Base-by-base conservation (phyloP, 2,888 invertebrate species). In the Tenodera sinensis region DNA sequence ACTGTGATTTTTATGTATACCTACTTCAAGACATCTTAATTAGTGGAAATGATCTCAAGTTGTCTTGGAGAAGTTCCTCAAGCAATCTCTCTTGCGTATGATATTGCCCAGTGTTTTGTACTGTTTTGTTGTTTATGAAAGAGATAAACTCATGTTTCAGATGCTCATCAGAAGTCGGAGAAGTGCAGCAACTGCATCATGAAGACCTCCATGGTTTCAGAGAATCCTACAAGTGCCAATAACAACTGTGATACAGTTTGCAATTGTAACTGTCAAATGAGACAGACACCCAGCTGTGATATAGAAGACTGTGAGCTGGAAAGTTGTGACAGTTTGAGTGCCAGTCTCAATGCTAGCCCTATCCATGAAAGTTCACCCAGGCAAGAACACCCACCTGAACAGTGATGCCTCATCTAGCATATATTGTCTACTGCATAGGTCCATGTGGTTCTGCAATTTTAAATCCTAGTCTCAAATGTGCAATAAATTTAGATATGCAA, bases 281-380 rank as follows among this genome's bases (percentile, higher is more conserved):
- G 28, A n/a, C 85, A 47, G 25, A 85, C 85, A 9, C 85, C 85
- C 15, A 85, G 85, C 85, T 85, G 85, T 85, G 85, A 85, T 85
- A 85, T 85, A 30, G 85, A 85, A 85, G 86, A 86, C 30, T 54
- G 71, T 28, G 85, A 86, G 27, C 14, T 71, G 71, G 85, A 85
- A 28, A 85, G 85, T 27, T 81, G 86, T 28, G 81, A 86, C 71
- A 86, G 86, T n/a, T 27, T 81, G 14, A 81, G 86, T 28, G 81
- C 14, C 25, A 84, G 84, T 34, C 20, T 84, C 20, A 84, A 34
- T 20, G 30, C 86, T 15, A 54, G 85, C 85, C 54, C 85, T 42
- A 27, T 54, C 27, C 54, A 85, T 28, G 8, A 85, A n/a, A 54
- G 20, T 71, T 71, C 54, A 71, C 3, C 54, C 6, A 71, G 54